Percentiles rank a stretch among this genome's conserved stretches.
phyloP scores from a whole-genome alignment of 2,888 invertebrate genomes.

The Mallateleia sp. region DNA sequence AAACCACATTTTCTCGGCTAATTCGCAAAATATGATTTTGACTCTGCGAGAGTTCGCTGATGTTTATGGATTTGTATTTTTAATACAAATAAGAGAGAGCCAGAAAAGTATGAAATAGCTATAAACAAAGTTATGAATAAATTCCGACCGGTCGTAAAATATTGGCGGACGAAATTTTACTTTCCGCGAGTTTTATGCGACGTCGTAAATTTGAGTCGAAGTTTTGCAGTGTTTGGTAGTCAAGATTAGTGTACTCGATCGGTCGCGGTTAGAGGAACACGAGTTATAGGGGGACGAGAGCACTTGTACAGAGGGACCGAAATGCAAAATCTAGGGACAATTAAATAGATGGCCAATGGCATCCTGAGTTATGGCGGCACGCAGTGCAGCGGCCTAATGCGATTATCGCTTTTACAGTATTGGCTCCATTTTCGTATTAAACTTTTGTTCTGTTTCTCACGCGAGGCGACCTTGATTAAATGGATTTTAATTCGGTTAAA shows the following conservation, averaged over 20 bases:
- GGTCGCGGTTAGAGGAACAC: constrained; percentile 77
- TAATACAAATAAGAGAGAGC: constrained; percentile 27
- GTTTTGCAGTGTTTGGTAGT: constrained; percentile 70
- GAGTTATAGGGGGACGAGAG: constrained; percentile 70
- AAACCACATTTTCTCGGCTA: not conserved
- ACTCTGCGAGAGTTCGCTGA: not conserved
- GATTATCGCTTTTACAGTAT: constrained; percentile 79
- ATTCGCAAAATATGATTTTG: constrained; percentile 7
- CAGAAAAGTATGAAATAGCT: constrained; percentile 30
- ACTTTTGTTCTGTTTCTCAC: constrained; percentile 68
- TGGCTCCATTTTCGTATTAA: constrained; percentile 78
- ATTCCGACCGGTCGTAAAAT: constrained; percentile 39
- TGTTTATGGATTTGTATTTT: constrained; percentile 42
- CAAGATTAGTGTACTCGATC: constrained; percentile 78
- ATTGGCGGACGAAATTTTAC: constrained; percentile 43
- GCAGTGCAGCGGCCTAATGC: constrained; percentile 67
- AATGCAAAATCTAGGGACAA: constrained; percentile 79
- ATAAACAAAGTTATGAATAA: constrained; percentile 65
- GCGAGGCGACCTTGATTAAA: constrained; percentile 84
- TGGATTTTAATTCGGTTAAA: constrained; percentile 86
- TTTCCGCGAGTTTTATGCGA: constrained; percentile 62
- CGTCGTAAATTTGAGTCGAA: constrained; percentile 67
- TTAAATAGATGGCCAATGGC: constrained; percentile 78
- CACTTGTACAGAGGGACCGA: constrained; percentile 72
- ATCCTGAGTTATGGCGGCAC: constrained; percentile 72